phyloP scores from a whole-genome alignment of 2,113 vertebrate species.

The Nothoprocta pentlandii region DNA sequence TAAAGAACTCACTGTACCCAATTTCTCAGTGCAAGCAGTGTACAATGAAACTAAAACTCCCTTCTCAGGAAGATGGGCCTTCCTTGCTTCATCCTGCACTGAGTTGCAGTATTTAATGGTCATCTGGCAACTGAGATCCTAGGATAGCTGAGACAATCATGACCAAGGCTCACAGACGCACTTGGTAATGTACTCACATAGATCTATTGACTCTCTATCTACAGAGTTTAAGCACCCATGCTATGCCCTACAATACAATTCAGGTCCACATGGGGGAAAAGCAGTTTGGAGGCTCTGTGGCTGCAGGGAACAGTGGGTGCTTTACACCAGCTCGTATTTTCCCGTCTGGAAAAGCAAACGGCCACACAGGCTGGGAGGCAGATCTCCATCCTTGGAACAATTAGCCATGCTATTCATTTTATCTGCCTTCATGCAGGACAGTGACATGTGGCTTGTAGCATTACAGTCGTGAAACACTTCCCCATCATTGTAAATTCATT shows the following conservation, averaged over 20 bases:
- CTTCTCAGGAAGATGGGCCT: neutral
- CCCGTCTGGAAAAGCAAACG: neutral
- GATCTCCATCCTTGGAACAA: neutral
- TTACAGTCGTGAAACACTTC: conserved; percentile 11
- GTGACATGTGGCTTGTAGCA: neutral
- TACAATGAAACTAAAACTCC: accelerated
- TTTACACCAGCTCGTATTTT: neutral
- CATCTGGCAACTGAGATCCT: neutral
- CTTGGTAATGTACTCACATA: neutral
- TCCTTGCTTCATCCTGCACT: neutral
- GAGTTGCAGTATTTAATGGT: neutral
- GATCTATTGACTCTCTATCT: accelerated
- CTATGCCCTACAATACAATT: neutral
- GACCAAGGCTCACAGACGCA: neutral
- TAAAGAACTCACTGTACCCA: accelerated
- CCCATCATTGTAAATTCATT: neutral
- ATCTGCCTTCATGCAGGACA: conserved; percentile 31
- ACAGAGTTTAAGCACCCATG: accelerated
- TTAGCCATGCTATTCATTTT: neutral
- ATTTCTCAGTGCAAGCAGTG: neutral
- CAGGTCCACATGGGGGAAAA: neutral
- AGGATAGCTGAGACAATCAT: neutral
- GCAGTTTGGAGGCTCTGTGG: neutral
- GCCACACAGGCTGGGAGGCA: neutral
- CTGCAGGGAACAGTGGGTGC: neutral